Percentiles rank a stretch among this genome's conserved stretches.
phyloP scores from a whole-genome alignment of 2,888 invertebrate species.

The Halictus quadricinctus region DNA sequence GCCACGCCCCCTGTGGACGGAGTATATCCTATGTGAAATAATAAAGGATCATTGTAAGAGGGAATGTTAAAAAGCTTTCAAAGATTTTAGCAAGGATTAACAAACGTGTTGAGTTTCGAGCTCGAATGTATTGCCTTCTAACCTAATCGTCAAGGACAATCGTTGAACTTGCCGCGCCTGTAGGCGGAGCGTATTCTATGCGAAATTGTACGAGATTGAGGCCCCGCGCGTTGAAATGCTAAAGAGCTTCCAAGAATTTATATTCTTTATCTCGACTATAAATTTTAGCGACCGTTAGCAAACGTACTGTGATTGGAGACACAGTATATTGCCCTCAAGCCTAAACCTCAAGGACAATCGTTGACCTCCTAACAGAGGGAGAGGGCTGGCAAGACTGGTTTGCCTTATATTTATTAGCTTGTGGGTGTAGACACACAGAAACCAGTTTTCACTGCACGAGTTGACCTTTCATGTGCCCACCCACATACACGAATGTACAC shows the following conservation, averaged over 20 bases:
- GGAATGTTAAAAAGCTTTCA: neutral
- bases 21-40: neutral
- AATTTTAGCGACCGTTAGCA: neutral
- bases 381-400: neutral
- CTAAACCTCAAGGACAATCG: neutral
- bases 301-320: neutral
- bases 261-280: no score
- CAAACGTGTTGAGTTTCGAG: no score
- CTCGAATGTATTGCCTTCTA: no score
- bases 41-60: neutral
- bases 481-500: neutral
- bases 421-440: constrained; percentile 6
- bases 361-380: neutral
- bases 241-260: neutral
- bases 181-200: no score
- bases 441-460: constrained; percentile 13
- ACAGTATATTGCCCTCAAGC: neutral
- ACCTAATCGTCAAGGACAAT: no score
- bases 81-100: neutral
- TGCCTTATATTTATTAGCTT: constrained; percentile 7
- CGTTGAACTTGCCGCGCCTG: no score
- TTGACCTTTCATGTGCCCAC: neutral
- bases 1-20: no score
- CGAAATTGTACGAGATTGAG: neutral
- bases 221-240: neutral